Base-by-base conservation (phyloP, 1,140 invertebrate species). In the Anastatus disparis region DNA sequence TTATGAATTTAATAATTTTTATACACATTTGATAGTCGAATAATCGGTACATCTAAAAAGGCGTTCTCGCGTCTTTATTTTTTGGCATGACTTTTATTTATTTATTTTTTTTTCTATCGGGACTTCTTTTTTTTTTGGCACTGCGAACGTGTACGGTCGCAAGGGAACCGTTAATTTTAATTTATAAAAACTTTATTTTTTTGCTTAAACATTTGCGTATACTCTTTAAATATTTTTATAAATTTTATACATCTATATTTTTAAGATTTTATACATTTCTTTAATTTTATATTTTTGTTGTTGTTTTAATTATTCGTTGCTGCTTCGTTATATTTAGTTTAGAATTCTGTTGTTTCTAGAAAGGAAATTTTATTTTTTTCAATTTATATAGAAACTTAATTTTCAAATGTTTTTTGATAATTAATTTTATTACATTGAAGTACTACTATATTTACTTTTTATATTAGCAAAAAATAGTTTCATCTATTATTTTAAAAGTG, bases 81-180 rank as follows among this genome's bases (percentile, higher is more conserved):
- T 62, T 69, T 69, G 56, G 46, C 67, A 69, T 53, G 29, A 15
- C 13, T 62, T 26, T 61, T 52, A 29, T n/a, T n/a, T n/a, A n/a
- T n/a, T n/a, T n/a, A n/a, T 27, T 10, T 48, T 26, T 62, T 2
- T 40, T 26, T 38, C 31, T 62, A 46, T 62, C 52, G 52, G 52
- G 52, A 55, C n/a, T n/a, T n/a, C n/a, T n/a, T n/a, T 46, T 24
- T 17, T n/a, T 58, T 62, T 70, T 70, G 68, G 68, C 68, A 70
- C 68, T 64, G 52, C 27, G 27, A 44, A 12, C 20, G 2, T 29
- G 17, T 48, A 13, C 20, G 10, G n/a, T 26, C 17, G 48, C 59
- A 26, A 63, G 59, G 61, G 61, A 70, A 46, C 46, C 59, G 22
- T 24, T 13, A n/a, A n/a, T 22, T 42, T 2, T 20, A 22, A 46